Conservation (phyloP, 2,113 vertebrate genomes). For the Pantherophis guttatus region DNA sequence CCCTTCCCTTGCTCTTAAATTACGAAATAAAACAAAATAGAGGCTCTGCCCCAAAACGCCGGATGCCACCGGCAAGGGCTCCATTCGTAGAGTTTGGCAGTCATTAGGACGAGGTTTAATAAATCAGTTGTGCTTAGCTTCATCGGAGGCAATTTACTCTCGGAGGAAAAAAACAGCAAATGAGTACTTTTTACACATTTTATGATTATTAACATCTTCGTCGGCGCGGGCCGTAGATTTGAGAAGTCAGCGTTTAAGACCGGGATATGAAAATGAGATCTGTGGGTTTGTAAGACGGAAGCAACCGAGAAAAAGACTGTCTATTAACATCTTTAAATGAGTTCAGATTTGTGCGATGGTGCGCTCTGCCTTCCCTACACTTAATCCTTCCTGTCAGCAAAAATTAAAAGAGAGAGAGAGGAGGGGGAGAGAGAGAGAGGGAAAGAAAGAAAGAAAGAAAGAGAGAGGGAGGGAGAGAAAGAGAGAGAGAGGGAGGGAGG, state of each 20-base stretch:
- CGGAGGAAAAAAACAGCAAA: neutral
- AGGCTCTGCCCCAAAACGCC: neutral
- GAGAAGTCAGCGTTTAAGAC: neutral
- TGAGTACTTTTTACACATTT: slow-evolving; percentile 1
- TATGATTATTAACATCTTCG: neutral
- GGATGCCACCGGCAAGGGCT: neutral
- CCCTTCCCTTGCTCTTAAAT: neutral
- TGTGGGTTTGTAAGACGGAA: neutral
- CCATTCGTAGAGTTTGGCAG: neutral
- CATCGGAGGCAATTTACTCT: neutral
- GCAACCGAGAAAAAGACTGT: neutral
- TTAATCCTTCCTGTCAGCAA: neutral
- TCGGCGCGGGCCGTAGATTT: neutral
- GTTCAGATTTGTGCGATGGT: neutral
- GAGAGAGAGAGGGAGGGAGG: too few species aligned
- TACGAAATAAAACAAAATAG: neutral
- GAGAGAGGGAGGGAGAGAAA: too few species aligned
- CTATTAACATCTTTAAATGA: neutral
- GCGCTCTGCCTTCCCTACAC: neutral
- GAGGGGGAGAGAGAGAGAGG: too few species aligned
- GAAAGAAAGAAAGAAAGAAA: too few species aligned
- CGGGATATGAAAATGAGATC: neutral
- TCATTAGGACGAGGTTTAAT: neutral
- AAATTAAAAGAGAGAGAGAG: neutral
- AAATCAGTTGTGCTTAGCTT: neutral